Base-by-base conservation (phyloP, 2,797 vertebrate species). In the Megaceryle alcyon region DNA sequence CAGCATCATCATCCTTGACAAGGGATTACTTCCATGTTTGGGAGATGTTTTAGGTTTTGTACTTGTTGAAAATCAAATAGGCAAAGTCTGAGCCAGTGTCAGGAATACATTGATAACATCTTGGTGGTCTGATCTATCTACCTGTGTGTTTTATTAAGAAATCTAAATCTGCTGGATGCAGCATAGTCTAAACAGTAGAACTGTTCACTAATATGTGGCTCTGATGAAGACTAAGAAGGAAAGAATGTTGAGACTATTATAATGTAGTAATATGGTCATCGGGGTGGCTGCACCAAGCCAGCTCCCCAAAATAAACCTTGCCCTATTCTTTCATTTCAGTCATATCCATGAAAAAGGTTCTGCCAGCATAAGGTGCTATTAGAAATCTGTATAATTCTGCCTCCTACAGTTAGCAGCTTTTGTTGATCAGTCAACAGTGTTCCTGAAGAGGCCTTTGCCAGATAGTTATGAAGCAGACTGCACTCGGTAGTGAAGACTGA, bases 401-500 rank as follows among this genome's bases (percentile, higher is more conserved):
- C 65, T 81, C 31, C 57, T 61, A 18, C 2, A 6, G 3, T 8
- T 56, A 39, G 14, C 35, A 48, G n/a, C 6, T 39, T 20, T 22
- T 81, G 15, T 60, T 57, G 35, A n/a, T 60, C 39, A 61, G 18
- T 37, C 23, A 23, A 12, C 12, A 19, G 28, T 8, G n/a, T 3
- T 83, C 17, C 69, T 66, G 48, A 44, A 75, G 57, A 78, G 18
- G 28, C 31, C 3, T 21, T 53, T 86, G 35, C 53, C 57, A 65
- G 41, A 16, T 17, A 31, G 29, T 2, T 46, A 41, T 10, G 19
- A 48, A 73, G 9, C 64, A 64, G 10, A 23, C 12, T 71, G 56
- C 9, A 3, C 57, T 53, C 0, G 0, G 6, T 14, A n/a, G 37
- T 29, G 37, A 86, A 31, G 10, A 54, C 3, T 61, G 66, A 28